A percentile compares a stretch with the other conserved stretches of the same genome.
Evolutionary conservation across 2,888 invertebrate species (phyloP).

Genomic region (Pomacea canaliculata): DNA sequence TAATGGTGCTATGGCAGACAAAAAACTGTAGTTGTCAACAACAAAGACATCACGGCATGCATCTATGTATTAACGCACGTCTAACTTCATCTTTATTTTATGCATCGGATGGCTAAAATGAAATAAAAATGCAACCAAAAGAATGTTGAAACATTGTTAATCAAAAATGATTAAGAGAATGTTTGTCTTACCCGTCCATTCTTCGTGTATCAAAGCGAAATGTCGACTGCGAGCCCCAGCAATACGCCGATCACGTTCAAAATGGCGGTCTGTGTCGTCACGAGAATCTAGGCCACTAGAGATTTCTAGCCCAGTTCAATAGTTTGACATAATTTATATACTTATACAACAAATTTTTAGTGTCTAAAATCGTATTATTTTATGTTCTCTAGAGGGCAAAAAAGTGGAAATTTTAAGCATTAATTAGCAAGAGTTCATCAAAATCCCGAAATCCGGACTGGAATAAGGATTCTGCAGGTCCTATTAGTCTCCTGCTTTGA

Average conservation of each 20-base stretch:
- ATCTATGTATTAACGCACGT: no score
- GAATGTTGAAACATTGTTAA: no score
- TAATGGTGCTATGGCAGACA: no score
- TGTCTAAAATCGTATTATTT: background rate
- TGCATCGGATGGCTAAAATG: no score
- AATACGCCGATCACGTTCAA: conserved; percentile 1
- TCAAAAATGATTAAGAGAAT: background rate
- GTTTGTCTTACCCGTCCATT: conserved; percentile 10
- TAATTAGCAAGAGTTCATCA: background rate
- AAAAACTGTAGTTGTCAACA: no score
- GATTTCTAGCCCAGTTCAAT: background rate
- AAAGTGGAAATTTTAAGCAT: background rate
- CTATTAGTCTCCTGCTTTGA: no score
- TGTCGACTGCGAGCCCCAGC: background rate
- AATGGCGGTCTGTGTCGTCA: conserved; percentile 1
- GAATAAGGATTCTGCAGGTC: background rate
- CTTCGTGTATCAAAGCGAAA: conserved; percentile 6
- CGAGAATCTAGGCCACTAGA: background rate
- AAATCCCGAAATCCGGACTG: background rate
- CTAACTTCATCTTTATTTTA: no score
- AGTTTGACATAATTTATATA: background rate
- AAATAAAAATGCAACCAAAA: no score
- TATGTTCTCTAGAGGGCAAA: background rate
- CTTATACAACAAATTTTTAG: no score
- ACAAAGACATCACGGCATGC: no score